These are phyloP conservation scores for Petrocephalus microphthalmus DNA, from an alignment of 2,113 vertebrate genomes.

Conservation along the genomic window DNA sequence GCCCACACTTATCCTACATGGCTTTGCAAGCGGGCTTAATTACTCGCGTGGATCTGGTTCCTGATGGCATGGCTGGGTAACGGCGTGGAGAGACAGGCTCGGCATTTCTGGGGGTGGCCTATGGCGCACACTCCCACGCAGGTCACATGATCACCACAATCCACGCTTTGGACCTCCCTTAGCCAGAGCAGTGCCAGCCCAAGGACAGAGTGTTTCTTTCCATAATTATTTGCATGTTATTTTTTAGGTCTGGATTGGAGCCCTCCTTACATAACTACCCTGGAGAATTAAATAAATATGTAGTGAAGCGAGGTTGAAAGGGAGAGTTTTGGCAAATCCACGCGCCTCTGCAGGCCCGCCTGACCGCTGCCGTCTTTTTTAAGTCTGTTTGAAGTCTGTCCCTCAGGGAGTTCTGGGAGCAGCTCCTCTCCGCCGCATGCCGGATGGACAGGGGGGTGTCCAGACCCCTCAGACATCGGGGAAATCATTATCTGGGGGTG, in stretches of 20 bases:
- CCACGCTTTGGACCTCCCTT: neutral
- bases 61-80: neutral
- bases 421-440: slow-evolving; percentile 28
- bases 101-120: neutral
- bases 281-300: neutral
- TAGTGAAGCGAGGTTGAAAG: neutral
- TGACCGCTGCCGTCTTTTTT: slow-evolving; percentile 51
- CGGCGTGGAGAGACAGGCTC: too few species aligned
- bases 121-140: neutral
- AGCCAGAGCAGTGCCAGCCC: too few species aligned
- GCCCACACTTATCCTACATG: slow-evolving; percentile 1
- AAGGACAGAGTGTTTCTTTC: neutral
- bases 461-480: neutral
- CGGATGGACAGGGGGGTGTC: neutral
- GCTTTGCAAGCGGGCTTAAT: slow-evolving; percentile 16
- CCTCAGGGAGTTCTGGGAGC: slow-evolving; percentile 44
- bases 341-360: neutral
- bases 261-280: neutral
- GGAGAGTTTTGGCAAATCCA: neutral
- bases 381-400: slow-evolving; percentile 65
- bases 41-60: neutral
- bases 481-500: neutral
- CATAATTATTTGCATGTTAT: neutral
- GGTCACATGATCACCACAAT: neutral
- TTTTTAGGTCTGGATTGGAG: neutral